phyloP scores from a whole-genome alignment of 2,113 vertebrate genomes.

The Passer domesticus region DNA sequence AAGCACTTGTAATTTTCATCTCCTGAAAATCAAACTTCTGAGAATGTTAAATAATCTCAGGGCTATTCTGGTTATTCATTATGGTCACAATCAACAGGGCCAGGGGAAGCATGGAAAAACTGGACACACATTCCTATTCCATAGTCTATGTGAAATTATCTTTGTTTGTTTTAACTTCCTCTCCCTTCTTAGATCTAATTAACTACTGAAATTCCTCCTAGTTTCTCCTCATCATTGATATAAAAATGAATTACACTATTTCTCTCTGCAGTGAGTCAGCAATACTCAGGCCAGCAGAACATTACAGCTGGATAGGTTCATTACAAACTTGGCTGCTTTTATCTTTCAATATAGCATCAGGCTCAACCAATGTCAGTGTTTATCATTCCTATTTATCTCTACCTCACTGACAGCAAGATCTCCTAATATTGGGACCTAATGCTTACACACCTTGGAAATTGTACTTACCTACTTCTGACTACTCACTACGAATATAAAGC shows the following conservation, averaged over 20 bases:
- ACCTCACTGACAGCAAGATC: not conserved
- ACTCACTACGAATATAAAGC: not conserved
- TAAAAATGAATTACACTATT: not conserved
- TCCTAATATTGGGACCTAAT: not conserved
- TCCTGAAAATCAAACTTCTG: not conserved
- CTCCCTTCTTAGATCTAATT: not conserved
- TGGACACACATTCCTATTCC: not conserved
- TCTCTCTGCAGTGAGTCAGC: not conserved
- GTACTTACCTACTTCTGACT: not conserved
- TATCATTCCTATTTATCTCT: not conserved
- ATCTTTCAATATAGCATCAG: not conserved
- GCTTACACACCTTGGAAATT: not conserved
- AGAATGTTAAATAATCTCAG: not conserved
- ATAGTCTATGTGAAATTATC: not conserved
- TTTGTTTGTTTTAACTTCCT: not conserved
- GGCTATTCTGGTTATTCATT: not conserved
- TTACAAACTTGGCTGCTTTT: not conserved
- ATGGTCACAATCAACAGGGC: not conserved
- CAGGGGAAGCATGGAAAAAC: not conserved
- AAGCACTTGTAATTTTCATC: not conserved
- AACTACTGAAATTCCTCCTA: not conserved
- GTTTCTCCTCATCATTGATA: not conserved
- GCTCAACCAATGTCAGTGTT: not conserved
- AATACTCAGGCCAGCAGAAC: not conserved
- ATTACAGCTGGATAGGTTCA: not conserved